Conservation (phyloP, 2,113 vertebrate genomes). For the Trachemys scripta region DNA sequence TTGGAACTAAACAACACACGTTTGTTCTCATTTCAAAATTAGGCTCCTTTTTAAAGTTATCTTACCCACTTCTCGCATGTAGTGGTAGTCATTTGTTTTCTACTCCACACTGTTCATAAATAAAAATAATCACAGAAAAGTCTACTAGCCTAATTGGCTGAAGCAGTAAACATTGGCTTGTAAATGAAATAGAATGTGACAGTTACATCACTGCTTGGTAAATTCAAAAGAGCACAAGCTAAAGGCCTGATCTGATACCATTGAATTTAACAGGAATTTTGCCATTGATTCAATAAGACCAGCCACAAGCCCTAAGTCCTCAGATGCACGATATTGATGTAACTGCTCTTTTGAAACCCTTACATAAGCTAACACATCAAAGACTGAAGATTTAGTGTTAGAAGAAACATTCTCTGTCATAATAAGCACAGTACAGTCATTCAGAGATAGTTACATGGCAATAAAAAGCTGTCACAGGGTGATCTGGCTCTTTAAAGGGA, state of each 20-base stretch:
- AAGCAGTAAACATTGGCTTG: not conserved
- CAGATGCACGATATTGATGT: not conserved
- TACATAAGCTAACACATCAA: not conserved
- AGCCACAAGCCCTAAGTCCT: not conserved
- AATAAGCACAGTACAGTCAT: not conserved
- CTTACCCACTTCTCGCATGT: not conserved
- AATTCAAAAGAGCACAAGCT: not conserved
- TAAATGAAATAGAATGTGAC: not conserved
- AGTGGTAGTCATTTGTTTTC: not conserved
- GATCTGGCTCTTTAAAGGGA: not conserved
- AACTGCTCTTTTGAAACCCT: not conserved
- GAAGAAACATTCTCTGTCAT: not conserved
- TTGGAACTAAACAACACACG: not conserved
- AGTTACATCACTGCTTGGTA: not conserved
- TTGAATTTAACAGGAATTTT: rapidly evolving
- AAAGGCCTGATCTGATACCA: not conserved
- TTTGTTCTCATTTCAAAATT: not conserved
- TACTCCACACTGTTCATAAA: not conserved
- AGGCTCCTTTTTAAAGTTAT: not conserved
- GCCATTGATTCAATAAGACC: not conserved
- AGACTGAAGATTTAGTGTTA: not conserved
- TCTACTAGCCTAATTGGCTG: not conserved
- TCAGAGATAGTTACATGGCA: not conserved
- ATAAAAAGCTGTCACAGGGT: not conserved
- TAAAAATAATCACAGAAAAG: not conserved